Percentiles rank a stretch among this genome's conserved stretches.
phyloP scores from a whole-genome alignment of 2,797 vertebrate species.

The Melanotaenia pygmaea region DNA sequence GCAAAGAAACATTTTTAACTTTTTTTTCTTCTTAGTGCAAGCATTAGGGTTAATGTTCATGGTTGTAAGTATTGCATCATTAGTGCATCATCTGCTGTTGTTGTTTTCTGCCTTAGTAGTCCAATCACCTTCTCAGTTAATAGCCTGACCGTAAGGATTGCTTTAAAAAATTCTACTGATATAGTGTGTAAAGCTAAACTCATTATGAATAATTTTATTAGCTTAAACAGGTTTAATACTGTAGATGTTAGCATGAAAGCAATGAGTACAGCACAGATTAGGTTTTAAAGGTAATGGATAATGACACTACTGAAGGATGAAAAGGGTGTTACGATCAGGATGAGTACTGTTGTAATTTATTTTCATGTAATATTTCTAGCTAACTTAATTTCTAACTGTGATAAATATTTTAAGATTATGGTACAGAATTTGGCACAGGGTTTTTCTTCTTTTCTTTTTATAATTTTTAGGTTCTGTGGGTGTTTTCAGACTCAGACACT shows the following conservation, averaged over 20 bases:
- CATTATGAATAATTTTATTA: constrained; percentile 46
- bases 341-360: not conserved
- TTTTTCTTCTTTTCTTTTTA: not conserved
- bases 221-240: constrained; percentile 47
- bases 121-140: constrained; percentile 60
- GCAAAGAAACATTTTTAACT: not conserved
- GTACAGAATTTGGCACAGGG: not conserved
- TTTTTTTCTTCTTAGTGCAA: not conserved
- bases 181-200: constrained; percentile 39
- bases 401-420: not conserved
- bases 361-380: not conserved
- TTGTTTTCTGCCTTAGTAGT: constrained; percentile 38
- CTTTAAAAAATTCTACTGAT: constrained; percentile 31
- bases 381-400: not conserved
- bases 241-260: constrained; percentile 41
- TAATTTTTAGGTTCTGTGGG: not conserved
- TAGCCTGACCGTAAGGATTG: constrained; percentile 31
- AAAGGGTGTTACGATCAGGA: not conserved
- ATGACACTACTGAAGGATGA: constrained; percentile 28
- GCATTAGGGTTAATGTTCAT: constrained; percentile 19
- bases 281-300: constrained; percentile 40
- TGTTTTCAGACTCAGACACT: constrained; percentile 1
- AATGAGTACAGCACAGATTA: constrained; percentile 32
- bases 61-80: constrained; percentile 48
- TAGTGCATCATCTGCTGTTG: constrained; percentile 45